Percentiles rank a stretch among this genome's conserved stretches.
phyloP scores from a whole-genome alignment of 1,140 invertebrate genomes.

The Rhagoletis pomonella region DNA sequence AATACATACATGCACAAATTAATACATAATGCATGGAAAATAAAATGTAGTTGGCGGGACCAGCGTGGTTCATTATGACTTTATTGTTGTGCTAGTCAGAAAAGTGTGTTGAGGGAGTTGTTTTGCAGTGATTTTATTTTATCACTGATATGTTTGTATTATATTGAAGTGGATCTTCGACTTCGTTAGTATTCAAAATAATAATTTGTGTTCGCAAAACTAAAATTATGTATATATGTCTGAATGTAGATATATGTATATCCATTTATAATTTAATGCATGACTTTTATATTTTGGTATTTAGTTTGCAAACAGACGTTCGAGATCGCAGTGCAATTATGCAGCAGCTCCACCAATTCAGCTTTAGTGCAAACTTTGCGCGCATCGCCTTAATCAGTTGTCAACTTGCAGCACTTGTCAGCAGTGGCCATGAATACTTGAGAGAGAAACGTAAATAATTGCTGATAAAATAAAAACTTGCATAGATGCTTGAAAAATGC shows the following conservation, averaged over 20 bases:
- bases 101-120: neutral
- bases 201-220: neutral
- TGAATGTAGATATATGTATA: too few species aligned
- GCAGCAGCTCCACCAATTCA: neutral
- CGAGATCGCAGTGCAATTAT: slow-evolving; percentile 12
- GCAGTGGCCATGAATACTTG: slow-evolving; percentile 37
- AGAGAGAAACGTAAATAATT: slow-evolving; percentile 29
- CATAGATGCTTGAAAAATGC: neutral
- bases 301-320: slow-evolving; percentile 2
- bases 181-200: slow-evolving; percentile 44
- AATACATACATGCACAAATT: too few species aligned
- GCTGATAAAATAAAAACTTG: slow-evolving; percentile 1
- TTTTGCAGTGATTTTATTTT: neutral
- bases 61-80: too few species aligned
- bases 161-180: neutral
- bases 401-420: slow-evolving; percentile 23
- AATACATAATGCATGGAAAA: too few species aligned
- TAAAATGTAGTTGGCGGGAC: too few species aligned
- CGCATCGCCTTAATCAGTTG: neutral
- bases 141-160: neutral
- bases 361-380: neutral
- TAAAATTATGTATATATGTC: neutral
- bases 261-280: slow-evolving; percentile 17
- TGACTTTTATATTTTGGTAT: neutral
- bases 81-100: neutral